Conservation (phyloP, 1,140 invertebrate species). For the Drosophila cardini region DNA sequence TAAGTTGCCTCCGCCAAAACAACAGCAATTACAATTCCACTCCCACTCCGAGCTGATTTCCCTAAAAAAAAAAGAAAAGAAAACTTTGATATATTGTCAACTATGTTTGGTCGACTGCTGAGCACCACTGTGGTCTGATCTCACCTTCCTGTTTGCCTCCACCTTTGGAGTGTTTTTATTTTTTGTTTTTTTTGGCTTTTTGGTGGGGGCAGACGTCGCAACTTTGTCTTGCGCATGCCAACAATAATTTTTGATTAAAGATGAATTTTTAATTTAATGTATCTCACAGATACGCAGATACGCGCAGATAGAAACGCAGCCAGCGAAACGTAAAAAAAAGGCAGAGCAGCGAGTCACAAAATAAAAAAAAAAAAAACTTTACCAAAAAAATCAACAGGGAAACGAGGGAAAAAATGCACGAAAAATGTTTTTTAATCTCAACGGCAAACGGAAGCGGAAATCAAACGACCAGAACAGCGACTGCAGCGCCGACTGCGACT, state of each 20-base stretch:
- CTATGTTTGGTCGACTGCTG: constrained; percentile 60
- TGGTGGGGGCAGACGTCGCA: constrained; percentile 13
- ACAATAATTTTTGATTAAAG: constrained; percentile 85
- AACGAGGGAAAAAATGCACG: constrained; percentile 79
- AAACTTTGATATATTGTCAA: constrained; percentile 77
- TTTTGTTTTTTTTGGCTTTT: too few species aligned
- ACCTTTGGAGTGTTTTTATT: too few species aligned
- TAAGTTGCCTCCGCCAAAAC: neutral
- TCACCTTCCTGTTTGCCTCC: constrained; percentile 26
- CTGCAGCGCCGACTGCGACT: constrained; percentile 13
- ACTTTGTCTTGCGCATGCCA: constrained; percentile 74
- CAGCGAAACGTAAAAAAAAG: constrained; percentile 54
- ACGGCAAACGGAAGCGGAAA: constrained; percentile 84
- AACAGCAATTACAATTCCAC: constrained; percentile 57
- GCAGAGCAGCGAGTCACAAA: constrained; percentile 1
- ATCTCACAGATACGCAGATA: constrained; percentile 74
- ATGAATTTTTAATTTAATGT: constrained; percentile 85
- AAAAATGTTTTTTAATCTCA: constrained; percentile 84
- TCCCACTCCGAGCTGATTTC: neutral
- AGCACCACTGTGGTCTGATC: constrained; percentile 31
- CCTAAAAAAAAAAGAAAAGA: neutral
- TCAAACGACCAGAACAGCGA: constrained; percentile 84
- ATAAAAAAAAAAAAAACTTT: neutral
- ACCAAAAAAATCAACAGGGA: constrained; percentile 60
- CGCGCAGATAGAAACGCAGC: constrained; percentile 48